Percentiles rank a stretch among this genome's conserved stretches.
These are phyloP conservation scores for Eueremaeus valkanovi DNA, from an alignment of 2,888 invertebrate genomes.

Conservation along the genomic window DNA sequence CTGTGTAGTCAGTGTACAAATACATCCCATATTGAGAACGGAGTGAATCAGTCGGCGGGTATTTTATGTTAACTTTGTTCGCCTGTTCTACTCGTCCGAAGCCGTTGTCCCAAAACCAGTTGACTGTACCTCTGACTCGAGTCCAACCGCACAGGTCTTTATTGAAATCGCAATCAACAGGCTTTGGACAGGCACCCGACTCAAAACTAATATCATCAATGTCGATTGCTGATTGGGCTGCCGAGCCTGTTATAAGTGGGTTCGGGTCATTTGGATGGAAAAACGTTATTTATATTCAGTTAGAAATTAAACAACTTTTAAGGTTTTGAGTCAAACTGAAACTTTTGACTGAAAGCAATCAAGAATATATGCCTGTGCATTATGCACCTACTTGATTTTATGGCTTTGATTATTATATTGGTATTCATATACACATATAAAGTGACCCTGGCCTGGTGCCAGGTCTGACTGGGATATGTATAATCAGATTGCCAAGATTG, in stretches of 20 bases:
- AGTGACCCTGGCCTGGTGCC: neutral
- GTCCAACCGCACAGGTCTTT: conserved; percentile 6
- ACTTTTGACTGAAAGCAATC: too few relatives aligned
- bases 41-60: neutral
- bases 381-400: neutral
- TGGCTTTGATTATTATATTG: too few relatives aligned
- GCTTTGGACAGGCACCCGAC: neutral
- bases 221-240: neutral
- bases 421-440: too few relatives aligned
- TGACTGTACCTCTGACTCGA: neutral
- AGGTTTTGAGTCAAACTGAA: too few relatives aligned
- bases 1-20: conserved; percentile 13
- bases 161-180: neutral
- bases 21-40: neutral
- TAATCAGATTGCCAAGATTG: neutral
- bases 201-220: neutral
- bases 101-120: neutral
- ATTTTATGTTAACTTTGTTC: neutral
- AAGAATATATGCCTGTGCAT: neutral
- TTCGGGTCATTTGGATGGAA: neutral
- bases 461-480: neutral
- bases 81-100: neutral
- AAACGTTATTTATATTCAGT: neutral
- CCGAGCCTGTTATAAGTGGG: neutral
- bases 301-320: too few relatives aligned